These are phyloP conservation scores for Pachycephala philippinensis DNA, from an alignment of 2,113 vertebrate species.

Conservation along the genomic window DNA sequence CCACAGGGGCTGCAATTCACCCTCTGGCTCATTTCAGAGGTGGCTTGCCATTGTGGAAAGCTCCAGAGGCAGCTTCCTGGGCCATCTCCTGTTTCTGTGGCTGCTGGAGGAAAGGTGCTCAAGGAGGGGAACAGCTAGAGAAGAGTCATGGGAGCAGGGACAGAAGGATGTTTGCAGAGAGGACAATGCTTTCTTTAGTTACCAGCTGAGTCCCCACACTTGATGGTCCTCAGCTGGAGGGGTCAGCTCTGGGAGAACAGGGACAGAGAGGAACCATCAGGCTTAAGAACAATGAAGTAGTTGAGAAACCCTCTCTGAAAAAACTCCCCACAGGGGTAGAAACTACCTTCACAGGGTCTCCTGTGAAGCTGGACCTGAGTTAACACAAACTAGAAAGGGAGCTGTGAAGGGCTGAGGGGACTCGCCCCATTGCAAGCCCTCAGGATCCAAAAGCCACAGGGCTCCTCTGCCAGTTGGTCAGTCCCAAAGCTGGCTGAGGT, in stretches of 20 bases:
- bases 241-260: not conserved
- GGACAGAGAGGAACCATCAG: not conserved
- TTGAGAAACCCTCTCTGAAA: not conserved
- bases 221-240: not conserved
- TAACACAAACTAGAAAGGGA: not conserved
- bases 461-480: not conserved
- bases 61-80: not conserved
- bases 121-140: not conserved
- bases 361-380: not conserved
- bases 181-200: not conserved
- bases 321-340: too few species aligned
- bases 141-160: accelerated
- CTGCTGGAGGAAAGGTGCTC: not conserved
- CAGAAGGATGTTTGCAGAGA: not conserved
- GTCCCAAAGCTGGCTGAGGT: not conserved
- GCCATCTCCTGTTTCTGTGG: not conserved
- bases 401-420: not conserved
- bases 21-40: not conserved
- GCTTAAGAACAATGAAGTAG: not conserved
- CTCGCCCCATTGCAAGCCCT: not conserved
- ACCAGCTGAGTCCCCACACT: not conserved
- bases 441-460: not conserved
- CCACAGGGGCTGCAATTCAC: not conserved
- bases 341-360: too few species aligned
- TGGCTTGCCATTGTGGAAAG: not conserved